Base-by-base conservation (phyloP, 1,140 invertebrate species). In the Leptinotarsa texana region DNA sequence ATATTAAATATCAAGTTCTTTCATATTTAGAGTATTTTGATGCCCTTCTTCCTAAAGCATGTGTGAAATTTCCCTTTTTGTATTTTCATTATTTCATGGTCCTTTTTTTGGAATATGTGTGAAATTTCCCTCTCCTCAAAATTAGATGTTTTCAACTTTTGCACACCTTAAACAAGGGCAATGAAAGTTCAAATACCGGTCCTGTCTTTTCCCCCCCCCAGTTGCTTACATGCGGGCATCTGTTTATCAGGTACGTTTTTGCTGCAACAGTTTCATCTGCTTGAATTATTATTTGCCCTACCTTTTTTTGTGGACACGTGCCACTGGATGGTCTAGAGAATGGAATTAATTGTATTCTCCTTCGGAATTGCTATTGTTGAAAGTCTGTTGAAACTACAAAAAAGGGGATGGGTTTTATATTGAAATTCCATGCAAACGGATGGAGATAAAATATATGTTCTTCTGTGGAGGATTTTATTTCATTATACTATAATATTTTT, bases 301-400 rank as follows among this genome's bases (percentile, higher is more conserved):
- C 33, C 33, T 68, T 68, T 68, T 33, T 68, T 68, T 47, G 33
- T 42, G 66, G 33, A 49, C 66, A 68, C 66, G 66, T 68, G 66
- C 66, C 66, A 68, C 15, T 68, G 66, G n/a, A 22, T 33, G 63
- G 27, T 13, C 66, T 18, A 15, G 24, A 68, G 66, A 68, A 68
- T 47, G 11, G 66, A 68, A 68, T 68, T 68, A 33, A 68, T 68
- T 68, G 66, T 42, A 42, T 47, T 68, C 33, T 33, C 15, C 15
- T 42, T 68, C 18, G 66, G 66, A 68, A 47, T 42, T 42, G 66
- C 66, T 42, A 68, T 68, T 68, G 66, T 68, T 68, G 66, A 68
- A 47, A 68, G 66, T 68, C 66, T 47, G 66, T 68, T 42, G 33
- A 18, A 42, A 68, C 24, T 68, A 18, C 24, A 42, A 68, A 68